A percentile compares a stretch with the other conserved stretches of the same genome.
phyloP scores from a whole-genome alignment of 2,113 vertebrate species.

The Antechinus flavipes region DNA sequence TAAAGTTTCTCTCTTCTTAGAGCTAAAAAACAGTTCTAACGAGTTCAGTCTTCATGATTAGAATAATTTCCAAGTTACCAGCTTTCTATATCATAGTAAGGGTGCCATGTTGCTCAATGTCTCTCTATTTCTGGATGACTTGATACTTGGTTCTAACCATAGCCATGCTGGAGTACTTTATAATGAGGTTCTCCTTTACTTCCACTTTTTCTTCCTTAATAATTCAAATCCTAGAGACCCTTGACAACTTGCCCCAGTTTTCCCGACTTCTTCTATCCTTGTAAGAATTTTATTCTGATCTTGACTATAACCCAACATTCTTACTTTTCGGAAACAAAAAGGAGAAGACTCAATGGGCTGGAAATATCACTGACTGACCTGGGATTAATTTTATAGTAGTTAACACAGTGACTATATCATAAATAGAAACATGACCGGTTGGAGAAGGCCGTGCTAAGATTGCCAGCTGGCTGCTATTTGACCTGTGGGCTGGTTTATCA shows the following conservation, averaged over 20 bases:
- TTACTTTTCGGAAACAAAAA: neutral
- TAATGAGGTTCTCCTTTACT: neutral
- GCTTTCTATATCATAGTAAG: neutral
- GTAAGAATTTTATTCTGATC: neutral
- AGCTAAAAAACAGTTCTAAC: neutral
- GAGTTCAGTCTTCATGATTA: neutral
- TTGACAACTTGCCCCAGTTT: neutral
- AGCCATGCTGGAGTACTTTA: neutral
- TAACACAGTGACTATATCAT: constrained; percentile 6
- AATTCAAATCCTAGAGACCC: neutral
- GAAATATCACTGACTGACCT: neutral
- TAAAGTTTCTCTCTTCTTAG: neutral
- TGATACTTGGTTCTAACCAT: neutral
- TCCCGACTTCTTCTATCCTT: neutral
- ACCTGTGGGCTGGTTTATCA: neutral
- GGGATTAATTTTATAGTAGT: neutral
- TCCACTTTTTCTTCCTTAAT: neutral
- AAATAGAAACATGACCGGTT: neutral
- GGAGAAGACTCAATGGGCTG: constrained; percentile 4
- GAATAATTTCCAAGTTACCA: neutral
- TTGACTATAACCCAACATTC: neutral
- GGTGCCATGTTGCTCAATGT: neutral
- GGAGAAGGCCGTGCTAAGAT: neutral
- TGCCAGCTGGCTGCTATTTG: neutral
- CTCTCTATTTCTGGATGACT: neutral